A percentile compares a stretch with the other conserved stretches of the same genome.
These are phyloP conservation scores for Otus sunia DNA, from an alignment of 2,113 vertebrate genomes.

Conservation along the genomic window DNA sequence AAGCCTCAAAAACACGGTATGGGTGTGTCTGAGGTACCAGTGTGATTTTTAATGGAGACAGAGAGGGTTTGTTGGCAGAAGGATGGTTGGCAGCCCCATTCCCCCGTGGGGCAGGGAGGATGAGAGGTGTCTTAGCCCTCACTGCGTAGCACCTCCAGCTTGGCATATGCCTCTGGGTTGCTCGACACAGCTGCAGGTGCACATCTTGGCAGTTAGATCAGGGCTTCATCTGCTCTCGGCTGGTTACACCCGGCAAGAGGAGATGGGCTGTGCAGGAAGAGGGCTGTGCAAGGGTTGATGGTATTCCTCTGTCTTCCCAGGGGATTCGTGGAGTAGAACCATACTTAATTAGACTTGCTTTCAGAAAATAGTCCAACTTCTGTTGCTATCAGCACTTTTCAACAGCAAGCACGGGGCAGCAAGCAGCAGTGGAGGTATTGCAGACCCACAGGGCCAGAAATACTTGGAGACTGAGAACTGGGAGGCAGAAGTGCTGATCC, in stretches of 20 bases:
- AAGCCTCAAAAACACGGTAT: background rate
- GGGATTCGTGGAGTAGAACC: background rate
- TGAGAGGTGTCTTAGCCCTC: background rate
- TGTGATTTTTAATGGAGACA: background rate
- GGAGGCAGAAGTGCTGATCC: background rate
- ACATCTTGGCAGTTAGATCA: accelerated
- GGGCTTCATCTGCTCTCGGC: background rate
- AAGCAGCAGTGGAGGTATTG: background rate
- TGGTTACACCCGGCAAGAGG: background rate
- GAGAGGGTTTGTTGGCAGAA: background rate
- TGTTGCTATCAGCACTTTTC: background rate
- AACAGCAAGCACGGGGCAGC: accelerated
- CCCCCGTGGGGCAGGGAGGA: background rate
- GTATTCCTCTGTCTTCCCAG: background rate
- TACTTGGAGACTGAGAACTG: background rate
- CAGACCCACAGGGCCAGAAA: background rate
- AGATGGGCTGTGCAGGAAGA: background rate
- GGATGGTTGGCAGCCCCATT: background rate
- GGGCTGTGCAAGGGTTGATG: background rate
- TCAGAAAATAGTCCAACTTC: background rate
- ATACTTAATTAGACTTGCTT: background rate
- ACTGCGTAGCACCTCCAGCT: accelerated
- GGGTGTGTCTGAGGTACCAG: background rate
- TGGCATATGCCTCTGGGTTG: accelerated
- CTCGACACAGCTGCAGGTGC: background rate